Evolutionary conservation across 1,140 invertebrate species (phyloP).

Genomic region (Drosophila cardini): DNA sequence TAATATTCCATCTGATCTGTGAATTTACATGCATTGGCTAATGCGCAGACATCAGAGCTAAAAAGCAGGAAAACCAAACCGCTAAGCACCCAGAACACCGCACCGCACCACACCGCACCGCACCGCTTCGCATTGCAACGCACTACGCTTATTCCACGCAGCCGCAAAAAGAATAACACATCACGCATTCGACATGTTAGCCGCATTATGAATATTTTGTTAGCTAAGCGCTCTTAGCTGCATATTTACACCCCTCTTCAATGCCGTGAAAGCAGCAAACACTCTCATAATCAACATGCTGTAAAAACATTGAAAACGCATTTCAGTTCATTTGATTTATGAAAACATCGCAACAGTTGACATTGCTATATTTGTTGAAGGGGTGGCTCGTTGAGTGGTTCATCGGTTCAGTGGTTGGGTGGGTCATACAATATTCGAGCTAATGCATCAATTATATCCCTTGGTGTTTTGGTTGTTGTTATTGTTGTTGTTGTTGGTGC

Average conservation of each 20-base stretch:
- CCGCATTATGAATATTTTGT: constrained; percentile 83
- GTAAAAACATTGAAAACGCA: constrained; percentile 76
- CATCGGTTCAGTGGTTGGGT: neutral
- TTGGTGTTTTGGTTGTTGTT: constrained; percentile 29
- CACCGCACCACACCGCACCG: constrained; percentile 12
- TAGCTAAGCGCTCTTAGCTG: constrained; percentile 52
- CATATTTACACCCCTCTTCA: constrained; percentile 11
- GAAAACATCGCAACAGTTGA: constrained; percentile 71
- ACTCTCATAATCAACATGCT: constrained; percentile 76
- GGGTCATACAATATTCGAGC: constrained; percentile 46
- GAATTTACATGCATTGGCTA: constrained; percentile 38
- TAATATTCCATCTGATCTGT: constrained; percentile 15
- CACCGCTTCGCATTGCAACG: neutral
- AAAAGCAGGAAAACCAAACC: constrained; percentile 53
- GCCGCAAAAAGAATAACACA: constrained; percentile 76
- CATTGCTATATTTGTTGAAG: constrained; percentile 40
- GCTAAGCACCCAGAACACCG: constrained; percentile 54
- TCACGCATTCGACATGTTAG: constrained; percentile 78
- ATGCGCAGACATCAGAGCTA: constrained; percentile 54
- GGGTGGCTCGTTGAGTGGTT: constrained; percentile 11
- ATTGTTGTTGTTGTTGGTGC: too few relatives aligned
- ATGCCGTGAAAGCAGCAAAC: constrained; percentile 60
- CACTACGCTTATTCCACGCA: constrained; percentile 13
- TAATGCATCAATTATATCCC: constrained; percentile 78
- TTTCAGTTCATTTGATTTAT: constrained; percentile 80